A percentile compares a stretch with the other conserved stretches of the same genome.
phyloP scores from a whole-genome alignment of 2,113 vertebrate genomes.

The Salvator merianae region DNA sequence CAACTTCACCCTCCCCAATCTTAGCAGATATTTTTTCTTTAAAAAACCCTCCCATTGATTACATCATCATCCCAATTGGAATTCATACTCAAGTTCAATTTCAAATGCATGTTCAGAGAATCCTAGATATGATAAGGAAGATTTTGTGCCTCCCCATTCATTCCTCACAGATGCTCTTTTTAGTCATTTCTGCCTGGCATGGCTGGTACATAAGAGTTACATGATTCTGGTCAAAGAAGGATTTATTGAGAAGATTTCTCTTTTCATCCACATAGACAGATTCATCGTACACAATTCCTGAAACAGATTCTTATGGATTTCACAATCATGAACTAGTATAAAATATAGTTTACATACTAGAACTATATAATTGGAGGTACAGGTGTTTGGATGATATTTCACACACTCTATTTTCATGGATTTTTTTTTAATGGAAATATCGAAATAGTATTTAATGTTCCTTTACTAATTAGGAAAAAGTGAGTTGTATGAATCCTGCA shows the following conservation, averaged over 20 bases:
- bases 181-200: neutral
- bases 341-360: neutral
- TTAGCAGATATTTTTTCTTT: neutral
- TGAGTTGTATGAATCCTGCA: neutral
- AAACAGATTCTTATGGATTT: neutral
- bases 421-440: neutral
- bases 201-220: neutral
- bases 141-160: neutral
- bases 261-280: neutral
- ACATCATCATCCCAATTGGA: too few species aligned
- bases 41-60: neutral
- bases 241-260: neutral
- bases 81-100: too few species aligned
- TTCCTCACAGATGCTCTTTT: neutral
- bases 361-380: neutral
- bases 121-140: too few species aligned
- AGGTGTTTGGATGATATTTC: neutral
- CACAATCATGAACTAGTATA: too few species aligned
- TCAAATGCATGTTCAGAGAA: too few species aligned
- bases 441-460: neutral
- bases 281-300: neutral
- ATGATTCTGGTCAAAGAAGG: neutral
- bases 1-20: neutral
- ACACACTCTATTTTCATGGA: neutral
- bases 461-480: neutral